Conservation (phyloP, 2,888 invertebrate species). For the Mesochorus sp. region DNA sequence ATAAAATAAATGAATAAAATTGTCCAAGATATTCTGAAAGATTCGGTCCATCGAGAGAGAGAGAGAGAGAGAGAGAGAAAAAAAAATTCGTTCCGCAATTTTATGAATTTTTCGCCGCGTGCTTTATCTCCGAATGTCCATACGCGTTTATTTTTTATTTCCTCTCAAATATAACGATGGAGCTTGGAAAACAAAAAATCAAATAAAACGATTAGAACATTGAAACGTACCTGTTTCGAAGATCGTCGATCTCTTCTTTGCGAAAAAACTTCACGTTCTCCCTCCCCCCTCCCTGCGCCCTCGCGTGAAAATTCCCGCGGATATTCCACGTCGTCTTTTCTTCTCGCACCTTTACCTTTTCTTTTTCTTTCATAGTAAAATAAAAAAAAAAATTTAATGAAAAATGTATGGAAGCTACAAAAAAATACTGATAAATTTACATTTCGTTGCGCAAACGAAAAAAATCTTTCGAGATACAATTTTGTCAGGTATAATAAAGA, state of each 20-base stretch:
- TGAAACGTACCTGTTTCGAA: slow-evolving; percentile 27
- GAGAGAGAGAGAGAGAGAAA: neutral
- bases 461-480: too few relatives aligned
- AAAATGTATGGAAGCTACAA: neutral
- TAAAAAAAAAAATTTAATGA: neutral
- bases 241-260: neutral
- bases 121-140: neutral
- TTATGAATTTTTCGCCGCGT: too few relatives aligned
- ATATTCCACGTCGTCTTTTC: neutral
- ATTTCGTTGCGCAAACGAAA: neutral
- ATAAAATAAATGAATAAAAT: too few relatives aligned
- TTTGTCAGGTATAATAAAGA: too few relatives aligned
- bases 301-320: neutral
- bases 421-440: too few relatives aligned
- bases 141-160: neutral
- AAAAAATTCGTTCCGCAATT: neutral
- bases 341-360: neutral
- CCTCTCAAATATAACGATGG: too few relatives aligned
- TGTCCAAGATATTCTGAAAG: too few relatives aligned
- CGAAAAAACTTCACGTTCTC: slow-evolving; percentile 31
- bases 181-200: neutral
- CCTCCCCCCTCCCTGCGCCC: neutral
- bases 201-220: neutral
- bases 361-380: too few relatives aligned
- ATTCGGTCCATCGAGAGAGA: too few relatives aligned